Conservation (phyloP, 1,140 invertebrate species). For the Anastrepha obliqua region DNA sequence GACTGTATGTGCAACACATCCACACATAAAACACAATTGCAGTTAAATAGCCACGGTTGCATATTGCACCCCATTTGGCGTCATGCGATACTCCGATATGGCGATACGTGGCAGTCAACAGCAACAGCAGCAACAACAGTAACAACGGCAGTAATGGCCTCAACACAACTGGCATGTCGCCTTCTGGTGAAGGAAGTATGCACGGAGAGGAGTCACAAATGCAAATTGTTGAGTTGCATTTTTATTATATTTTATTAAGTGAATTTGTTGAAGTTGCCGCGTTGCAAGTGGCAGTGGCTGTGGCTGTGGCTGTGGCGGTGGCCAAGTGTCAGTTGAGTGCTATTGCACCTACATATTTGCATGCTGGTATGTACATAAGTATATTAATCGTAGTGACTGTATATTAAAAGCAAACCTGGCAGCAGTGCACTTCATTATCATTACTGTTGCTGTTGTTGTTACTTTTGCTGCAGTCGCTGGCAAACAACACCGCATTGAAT, state of each 20-base stretch:
- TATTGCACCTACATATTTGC: conserved; percentile 37
- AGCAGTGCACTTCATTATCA: conserved; percentile 37
- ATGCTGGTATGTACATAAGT: background rate
- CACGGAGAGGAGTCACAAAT: background rate
- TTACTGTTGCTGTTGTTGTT: background rate
- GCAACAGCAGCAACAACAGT: background rate
- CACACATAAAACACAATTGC: background rate
- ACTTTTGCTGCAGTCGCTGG: background rate
- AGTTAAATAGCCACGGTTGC: conserved; percentile 31
- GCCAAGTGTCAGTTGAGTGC: conserved; percentile 28
- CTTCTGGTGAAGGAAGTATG: background rate
- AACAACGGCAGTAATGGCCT: background rate
- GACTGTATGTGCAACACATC: background rate
- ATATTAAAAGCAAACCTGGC: conserved; percentile 31
- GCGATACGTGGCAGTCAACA: background rate
- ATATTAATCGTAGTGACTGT: conserved; percentile 14
- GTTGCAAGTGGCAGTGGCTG: background rate
- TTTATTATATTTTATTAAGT: conserved; percentile 53
- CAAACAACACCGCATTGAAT: background rate
- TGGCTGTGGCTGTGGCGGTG: background rate
- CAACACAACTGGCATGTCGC: background rate
- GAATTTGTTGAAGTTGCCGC: conserved; percentile 44
- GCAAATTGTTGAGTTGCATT: conserved; percentile 51
- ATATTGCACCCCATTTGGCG: conserved; percentile 44
- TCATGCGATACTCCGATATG: conserved; percentile 38